phyloP scores from a whole-genome alignment of 2,888 invertebrate species.

The Chirona hameri region DNA sequence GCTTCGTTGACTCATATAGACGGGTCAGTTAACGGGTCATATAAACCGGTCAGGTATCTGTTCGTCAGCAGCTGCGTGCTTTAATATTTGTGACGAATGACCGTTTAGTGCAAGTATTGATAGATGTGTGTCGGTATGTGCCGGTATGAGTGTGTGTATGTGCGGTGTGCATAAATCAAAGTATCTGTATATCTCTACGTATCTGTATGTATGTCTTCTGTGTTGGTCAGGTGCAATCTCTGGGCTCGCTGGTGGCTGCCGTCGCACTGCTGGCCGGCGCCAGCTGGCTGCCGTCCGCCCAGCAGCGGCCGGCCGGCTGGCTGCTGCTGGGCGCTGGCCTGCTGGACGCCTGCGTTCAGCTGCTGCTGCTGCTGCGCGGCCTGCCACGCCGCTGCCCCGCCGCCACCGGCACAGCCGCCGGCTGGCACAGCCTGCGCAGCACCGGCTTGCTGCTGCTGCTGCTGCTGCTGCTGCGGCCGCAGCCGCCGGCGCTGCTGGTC shows the following conservation, averaged over 20 bases:
- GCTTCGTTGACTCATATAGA: too few relatives aligned
- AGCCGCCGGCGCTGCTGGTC: too few relatives aligned
- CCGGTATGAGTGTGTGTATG: too few relatives aligned
- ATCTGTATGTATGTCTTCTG: too few relatives aligned
- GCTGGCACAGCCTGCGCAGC: not conserved
- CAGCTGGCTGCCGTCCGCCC: not conserved
- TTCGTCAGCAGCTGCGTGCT: too few relatives aligned
- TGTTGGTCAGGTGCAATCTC: not conserved
- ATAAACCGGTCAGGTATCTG: too few relatives aligned
- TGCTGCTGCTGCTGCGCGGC: not conserved
- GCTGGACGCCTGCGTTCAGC: not conserved
- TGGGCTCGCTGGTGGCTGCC: not conserved
- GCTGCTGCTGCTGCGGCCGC: not conserved
- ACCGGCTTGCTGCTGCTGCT: not conserved
- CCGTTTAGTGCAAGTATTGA: too few relatives aligned
- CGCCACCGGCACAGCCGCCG: not conserved
- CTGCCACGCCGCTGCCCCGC: not conserved
- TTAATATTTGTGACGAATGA: too few relatives aligned
- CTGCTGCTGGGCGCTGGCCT: not conserved
- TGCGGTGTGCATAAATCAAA: too few relatives aligned
- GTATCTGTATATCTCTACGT: too few relatives aligned
- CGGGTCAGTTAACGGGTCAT: too few relatives aligned
- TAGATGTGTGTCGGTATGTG: too few relatives aligned
- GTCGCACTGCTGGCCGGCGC: not conserved
- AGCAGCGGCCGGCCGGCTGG: not conserved